Evolutionary conservation across 2,113 vertebrate genomes (phyloP), one percentile per base, ranked within the genome.

Genomic region (Hipposideros armiger): DNA sequence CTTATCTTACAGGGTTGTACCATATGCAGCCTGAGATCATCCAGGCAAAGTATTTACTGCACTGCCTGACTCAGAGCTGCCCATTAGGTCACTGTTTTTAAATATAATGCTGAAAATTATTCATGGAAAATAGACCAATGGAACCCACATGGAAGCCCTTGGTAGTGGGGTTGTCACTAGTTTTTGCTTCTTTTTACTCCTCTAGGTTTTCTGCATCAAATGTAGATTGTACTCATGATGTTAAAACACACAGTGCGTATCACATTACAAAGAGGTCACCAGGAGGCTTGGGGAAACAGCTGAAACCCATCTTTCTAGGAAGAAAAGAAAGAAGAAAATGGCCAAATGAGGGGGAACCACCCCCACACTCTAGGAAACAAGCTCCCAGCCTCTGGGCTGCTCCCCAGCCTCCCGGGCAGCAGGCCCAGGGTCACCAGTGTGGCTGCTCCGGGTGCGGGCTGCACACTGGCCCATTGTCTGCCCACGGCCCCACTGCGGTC

Each of bases 381-480:
- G 32, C 83, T 87, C 94, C 26, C 19, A 56, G 95, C 64, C 76
- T 42, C 66, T 70, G 80, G 56, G 90, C 66, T 22, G 1, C 89
- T 93, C 84, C 94, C 26, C 19, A 56, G 95, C 64, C 76, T 42
- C 66, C 62, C 15, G 22, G 74, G 42, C 88, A 81, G 90, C 87
- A 26, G 85, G 94, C 82, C 72, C 8, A 0, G 72, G 96, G 94
- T 95, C 97, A 81, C 3, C 1, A 67, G 45, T 13, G 86, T 0
- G n/a, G 58, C 42, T 2, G 28, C 4, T 11, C 77, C 0, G 22
- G 86, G 58, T 45, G 74, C 11, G 26, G 91, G 74, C 94, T 45
- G 74, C 97, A 98, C 97, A 97, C 97, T 98, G 92, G 82, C 50
- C 81, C 93, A 84, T 96, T 98, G 97, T 98, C 91, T 97, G 36